A percentile compares a stretch with the other conserved stretches of the same genome.
phyloP scores from a whole-genome alignment of 1,140 invertebrate species.

The Archivesica marissinica region DNA sequence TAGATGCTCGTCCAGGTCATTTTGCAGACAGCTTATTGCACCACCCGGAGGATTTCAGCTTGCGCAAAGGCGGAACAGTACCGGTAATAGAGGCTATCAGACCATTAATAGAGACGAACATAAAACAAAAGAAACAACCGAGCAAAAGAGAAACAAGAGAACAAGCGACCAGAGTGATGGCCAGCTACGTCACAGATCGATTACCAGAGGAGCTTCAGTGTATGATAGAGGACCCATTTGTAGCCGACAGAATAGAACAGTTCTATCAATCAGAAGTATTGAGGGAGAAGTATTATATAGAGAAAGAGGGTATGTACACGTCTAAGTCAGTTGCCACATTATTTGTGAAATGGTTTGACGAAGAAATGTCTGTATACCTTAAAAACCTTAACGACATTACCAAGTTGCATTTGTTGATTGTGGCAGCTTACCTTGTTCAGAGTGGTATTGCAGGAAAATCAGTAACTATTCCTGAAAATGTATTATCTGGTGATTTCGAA shows the following conservation, averaged over 20 bases:
- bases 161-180: not conserved
- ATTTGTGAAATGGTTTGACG: not conserved
- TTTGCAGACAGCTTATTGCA: not conserved
- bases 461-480: not conserved
- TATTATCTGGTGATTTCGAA: not conserved
- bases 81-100: no score
- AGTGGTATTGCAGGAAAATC: not conserved
- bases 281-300: not conserved
- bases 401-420: not conserved
- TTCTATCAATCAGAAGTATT: not conserved
- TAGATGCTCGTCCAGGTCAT: not conserved
- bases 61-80: no score
- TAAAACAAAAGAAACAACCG: no score
- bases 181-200: not conserved
- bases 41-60: no score
- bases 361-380: not conserved
- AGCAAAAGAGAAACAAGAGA: no score
- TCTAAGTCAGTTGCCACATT: not conserved
- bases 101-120: no score
- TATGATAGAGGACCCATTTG: not conserved
- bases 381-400: not conserved
- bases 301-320: not conserved
- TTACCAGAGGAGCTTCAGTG: not conserved
- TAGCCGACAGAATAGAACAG: not conserved
- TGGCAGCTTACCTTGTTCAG: not conserved